These are phyloP conservation scores for Cairina moschata DNA, from an alignment of 2,113 vertebrate genomes.

Conservation along the genomic window DNA sequence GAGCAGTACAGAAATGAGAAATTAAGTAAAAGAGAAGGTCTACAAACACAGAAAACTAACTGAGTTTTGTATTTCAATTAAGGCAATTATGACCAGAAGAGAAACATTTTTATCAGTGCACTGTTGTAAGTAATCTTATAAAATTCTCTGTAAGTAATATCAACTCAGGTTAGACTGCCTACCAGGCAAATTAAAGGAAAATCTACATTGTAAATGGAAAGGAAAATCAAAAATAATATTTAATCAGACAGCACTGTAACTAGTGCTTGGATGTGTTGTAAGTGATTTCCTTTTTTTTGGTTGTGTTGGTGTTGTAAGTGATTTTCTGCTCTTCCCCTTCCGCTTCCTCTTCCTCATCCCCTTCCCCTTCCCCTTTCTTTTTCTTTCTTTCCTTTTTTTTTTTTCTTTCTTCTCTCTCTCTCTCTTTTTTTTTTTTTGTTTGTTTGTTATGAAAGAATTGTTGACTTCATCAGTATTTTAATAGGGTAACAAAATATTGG, in stretches of 20 bases:
- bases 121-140: background rate
- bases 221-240: background rate
- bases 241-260: background rate
- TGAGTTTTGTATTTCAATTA: background rate
- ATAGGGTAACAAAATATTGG: background rate
- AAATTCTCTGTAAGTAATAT: background rate
- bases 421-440: no score
- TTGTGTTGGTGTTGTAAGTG: no score
- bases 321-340: no score
- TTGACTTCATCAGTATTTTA: background rate
- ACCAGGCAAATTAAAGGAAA: background rate
- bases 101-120: background rate
- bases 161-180: background rate
- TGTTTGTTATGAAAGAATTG: background rate
- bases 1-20: background rate
- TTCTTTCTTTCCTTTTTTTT: no score
- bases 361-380: no score
- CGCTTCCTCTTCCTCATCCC: no score
- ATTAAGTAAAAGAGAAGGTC: background rate
- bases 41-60: background rate
- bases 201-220: background rate
- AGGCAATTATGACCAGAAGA: background rate
- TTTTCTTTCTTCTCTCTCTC: no score
- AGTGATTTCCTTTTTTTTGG: no score
- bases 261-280: background rate